Conservation (phyloP, 2,888 invertebrate genomes). For the Trissolcus brochymenae region DNA sequence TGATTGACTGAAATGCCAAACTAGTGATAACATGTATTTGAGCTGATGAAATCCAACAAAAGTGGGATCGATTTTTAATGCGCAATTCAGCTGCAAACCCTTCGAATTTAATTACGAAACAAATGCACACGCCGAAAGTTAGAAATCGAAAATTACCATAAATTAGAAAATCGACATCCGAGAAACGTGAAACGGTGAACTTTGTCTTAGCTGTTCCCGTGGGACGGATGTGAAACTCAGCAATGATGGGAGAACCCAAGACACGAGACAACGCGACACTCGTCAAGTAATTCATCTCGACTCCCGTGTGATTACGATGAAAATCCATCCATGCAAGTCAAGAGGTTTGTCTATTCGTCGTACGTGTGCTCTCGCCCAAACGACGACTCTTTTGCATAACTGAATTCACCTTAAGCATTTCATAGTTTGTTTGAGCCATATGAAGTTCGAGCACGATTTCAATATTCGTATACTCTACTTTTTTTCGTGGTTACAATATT, state of each 20-base stretch:
- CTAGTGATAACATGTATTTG: too few relatives aligned
- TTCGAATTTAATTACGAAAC: constrained; percentile 41
- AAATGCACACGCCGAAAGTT: constrained; percentile 19
- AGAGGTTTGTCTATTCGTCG: constrained; percentile 50
- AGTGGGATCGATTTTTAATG: constrained; percentile 20
- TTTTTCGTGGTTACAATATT: background rate
- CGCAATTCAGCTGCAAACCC: constrained; percentile 20
- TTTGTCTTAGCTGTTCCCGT: constrained; percentile 46
- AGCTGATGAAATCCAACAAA: too few relatives aligned
- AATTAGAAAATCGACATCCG: constrained; percentile 56
- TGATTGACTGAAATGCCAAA: too few relatives aligned
- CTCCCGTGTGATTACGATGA: constrained; percentile 59
- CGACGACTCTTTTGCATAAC: constrained; percentile 23
- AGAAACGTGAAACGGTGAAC: constrained; percentile 42
- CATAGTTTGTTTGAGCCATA: constrained; percentile 16
- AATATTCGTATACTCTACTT: background rate
- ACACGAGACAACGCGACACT: constrained; percentile 52
- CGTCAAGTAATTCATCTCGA: constrained; percentile 63
- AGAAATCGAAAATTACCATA: constrained; percentile 57
- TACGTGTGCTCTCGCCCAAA: constrained; percentile 19
- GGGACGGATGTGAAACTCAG: constrained; percentile 48
- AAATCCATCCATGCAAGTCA: constrained; percentile 54
- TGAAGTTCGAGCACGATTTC: background rate
- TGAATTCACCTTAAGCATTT: constrained; percentile 33
- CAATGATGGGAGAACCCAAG: constrained; percentile 43